Base-by-base conservation (phyloP, 2,888 invertebrate genomes). In the Ichneumoninae sp. region DNA sequence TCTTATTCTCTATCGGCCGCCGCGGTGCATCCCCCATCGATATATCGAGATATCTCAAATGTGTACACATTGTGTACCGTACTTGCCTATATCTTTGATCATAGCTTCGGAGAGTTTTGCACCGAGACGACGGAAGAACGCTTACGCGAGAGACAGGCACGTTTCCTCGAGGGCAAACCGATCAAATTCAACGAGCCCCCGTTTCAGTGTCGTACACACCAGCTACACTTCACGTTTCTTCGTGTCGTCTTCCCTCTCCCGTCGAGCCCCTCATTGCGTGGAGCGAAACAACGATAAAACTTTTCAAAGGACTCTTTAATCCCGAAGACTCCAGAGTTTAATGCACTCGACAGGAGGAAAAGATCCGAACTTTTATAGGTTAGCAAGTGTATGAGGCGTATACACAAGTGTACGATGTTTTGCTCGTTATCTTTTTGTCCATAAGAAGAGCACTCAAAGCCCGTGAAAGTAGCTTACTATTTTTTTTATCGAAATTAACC, bases 151-250 rank as follows among this genome's bases (percentile, higher is more conserved):
- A 68, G 80, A 74, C 74, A 69, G 69, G 72, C 74, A 74, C 80
- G 66, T 80, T 69, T 74, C 60, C 80, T 60, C 60, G 74, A 80
- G 68, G 74, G 68, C 68, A 80, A 74, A 80, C 74, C 80, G 68
- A 74, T 80, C 74, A 80, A 80, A 80, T 80, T 69, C 80, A 80
- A 74, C 80, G 68, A 72, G 36, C 65, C 70, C 60, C 10, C 26
- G 33, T 80, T 74, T 60, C 8, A 60, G 68, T 19, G 47, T 60
- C 74, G 33, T 60, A 60, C 57, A 54, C 65, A 36, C 47, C 19
- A 66, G n/a, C 65, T 30, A 68, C 40, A n/a, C 40, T 16, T 68
- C 74, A 66, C 26, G 44, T 26, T 69, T 36, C 47, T 50, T 50
- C 47, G 19, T 26, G 80, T 68, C 68, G 60, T 13, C 19, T 13